These are phyloP conservation scores for Synanthedon formicaeformis DNA, from an alignment of 2,888 invertebrate species.

Conservation along the genomic window DNA sequence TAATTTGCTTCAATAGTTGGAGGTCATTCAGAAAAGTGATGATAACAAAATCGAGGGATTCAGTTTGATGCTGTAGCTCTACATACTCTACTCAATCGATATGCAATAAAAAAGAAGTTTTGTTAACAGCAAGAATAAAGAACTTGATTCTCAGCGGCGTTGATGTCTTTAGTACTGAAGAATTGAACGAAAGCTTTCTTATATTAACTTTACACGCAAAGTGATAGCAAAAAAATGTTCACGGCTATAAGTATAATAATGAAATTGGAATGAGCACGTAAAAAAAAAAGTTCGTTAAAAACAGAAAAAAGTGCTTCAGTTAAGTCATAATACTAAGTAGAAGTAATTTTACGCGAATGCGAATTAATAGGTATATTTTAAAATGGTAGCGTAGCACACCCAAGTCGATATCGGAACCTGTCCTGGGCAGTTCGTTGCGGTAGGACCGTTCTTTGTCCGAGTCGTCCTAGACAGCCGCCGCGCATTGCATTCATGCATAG, in stretches of 20 bases:
- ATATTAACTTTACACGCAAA: too few relatives aligned
- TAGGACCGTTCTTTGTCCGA: conserved; percentile 61
- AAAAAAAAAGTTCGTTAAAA: not conserved
- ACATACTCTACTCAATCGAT: not conserved
- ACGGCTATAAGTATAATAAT: conserved; percentile 5
- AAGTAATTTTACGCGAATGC: conserved; percentile 31
- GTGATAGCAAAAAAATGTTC: not conserved
- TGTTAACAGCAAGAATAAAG: not conserved
- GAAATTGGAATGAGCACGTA: not conserved
- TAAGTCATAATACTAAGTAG: conserved; percentile 27
- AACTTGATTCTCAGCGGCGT: conserved; percentile 7
- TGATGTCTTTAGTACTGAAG: conserved; percentile 16
- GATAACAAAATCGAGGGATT: too few relatives aligned
- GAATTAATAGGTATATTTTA: conserved; percentile 52
- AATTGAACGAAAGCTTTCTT: not conserved
- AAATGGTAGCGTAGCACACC: conserved; percentile 52
- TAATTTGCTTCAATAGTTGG: too few relatives aligned
- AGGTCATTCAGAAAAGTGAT: too few relatives aligned
- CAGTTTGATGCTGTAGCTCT: too few relatives aligned
- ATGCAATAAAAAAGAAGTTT: not conserved
- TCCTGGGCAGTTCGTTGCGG: conserved; percentile 25
- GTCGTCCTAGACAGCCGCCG: conserved; percentile 60
- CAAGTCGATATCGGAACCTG: conserved; percentile 56
- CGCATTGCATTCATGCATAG: conserved; percentile 64
- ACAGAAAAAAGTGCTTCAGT: conserved; percentile 8